Evolutionary conservation across 2,888 invertebrate genomes (phyloP).

Genomic region (Nasonovia ribisnigri): DNA sequence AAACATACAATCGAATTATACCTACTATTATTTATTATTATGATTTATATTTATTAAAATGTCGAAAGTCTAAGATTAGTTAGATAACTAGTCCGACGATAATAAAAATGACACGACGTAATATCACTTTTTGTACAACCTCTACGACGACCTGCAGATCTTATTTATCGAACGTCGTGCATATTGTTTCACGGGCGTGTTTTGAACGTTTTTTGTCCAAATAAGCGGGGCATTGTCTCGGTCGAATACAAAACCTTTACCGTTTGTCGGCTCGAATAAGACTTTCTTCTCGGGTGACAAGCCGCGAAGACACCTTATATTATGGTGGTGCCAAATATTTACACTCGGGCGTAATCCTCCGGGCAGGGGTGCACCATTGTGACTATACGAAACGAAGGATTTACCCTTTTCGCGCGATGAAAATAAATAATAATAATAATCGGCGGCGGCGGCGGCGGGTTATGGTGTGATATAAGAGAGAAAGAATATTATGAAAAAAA

Average conservation of each 20-base stretch:
- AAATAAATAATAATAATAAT: conserved; percentile 59
- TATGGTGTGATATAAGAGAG: conserved; percentile 31
- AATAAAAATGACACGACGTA: neutral
- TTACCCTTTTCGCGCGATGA: conserved; percentile 58
- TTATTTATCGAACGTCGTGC: neutral
- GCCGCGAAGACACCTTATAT: conserved; percentile 34
- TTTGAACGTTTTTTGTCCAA: conserved; percentile 25
- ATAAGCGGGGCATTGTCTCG: conserved; percentile 12
- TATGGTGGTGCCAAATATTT: conserved; percentile 59
- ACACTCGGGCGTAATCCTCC: conserved; percentile 58
- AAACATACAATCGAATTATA: neutral
- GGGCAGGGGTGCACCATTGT: conserved; percentile 56
- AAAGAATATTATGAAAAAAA: conserved; percentile 43
- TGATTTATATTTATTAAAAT: neutral
- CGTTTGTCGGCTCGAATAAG: conserved; percentile 46
- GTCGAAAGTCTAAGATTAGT: neutral
- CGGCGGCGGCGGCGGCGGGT: neutral
- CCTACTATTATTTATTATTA: neutral
- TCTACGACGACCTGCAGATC: neutral
- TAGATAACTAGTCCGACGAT: too few relatives aligned
- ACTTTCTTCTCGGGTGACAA: conserved; percentile 55
- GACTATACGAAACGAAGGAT: neutral
- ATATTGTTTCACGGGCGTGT: conserved; percentile 22
- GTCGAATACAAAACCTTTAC: conserved; percentile 28
- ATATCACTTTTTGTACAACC: neutral